A percentile compares a stretch with the other conserved stretches of the same genome.
These are phyloP conservation scores for Tragelaphus oryx DNA, from an alignment of 2,797 vertebrate genomes.

Conservation along the genomic window DNA sequence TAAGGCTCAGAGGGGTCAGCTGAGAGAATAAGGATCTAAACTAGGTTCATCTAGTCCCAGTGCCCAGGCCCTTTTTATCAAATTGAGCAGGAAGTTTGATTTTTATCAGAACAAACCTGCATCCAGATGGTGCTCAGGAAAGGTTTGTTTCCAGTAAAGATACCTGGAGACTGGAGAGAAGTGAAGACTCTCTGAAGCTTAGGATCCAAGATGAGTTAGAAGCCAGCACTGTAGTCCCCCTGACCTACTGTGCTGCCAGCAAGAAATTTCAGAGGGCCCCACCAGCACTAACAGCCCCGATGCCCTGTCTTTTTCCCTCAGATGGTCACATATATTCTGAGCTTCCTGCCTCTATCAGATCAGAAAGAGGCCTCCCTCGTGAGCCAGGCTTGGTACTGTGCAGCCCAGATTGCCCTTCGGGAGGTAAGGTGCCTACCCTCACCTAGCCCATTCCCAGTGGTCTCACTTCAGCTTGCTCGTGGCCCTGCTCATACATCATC, in stretches of 20 bases:
- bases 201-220: neutral
- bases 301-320: conserved; percentile 68
- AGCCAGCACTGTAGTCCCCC: neutral
- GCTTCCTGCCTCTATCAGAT: conserved; percentile 86
- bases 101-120: neutral
- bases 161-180: neutral
- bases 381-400: conserved; percentile 86
- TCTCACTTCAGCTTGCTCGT: neutral
- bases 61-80: neutral
- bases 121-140: neutral
- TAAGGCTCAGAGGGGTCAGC: neutral
- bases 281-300: conserved; percentile 34
- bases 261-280: neutral
- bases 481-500: neutral
- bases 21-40: neutral
- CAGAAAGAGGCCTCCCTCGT: conserved; percentile 89
- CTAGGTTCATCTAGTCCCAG: neutral
- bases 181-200: neutral
- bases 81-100: conserved; percentile 21
- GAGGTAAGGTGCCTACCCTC: conserved; percentile 80
- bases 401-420: conserved; percentile 84
- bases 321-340: conserved; percentile 88
- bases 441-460: neutral
- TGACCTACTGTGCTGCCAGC: neutral
- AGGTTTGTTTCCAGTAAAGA: conserved; percentile 3